Evolutionary conservation across 2,797 vertebrate species (phyloP).

Genomic region (Xenops minutus): DNA sequence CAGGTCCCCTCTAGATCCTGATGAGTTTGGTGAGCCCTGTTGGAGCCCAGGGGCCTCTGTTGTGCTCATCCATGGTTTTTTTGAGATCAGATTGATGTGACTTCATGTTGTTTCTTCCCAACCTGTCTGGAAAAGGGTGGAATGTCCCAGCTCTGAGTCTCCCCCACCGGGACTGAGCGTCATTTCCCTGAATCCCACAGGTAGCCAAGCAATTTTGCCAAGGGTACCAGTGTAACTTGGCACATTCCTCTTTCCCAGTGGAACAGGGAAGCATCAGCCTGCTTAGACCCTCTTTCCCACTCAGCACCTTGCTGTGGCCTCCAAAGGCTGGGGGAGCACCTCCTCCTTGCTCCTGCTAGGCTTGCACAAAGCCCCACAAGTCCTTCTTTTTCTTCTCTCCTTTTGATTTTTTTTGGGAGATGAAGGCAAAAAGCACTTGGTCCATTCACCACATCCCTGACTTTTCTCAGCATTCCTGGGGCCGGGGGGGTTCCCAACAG

Average conservation of each 20-base stretch:
- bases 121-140: background rate
- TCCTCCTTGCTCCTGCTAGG: background rate
- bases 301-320: background rate
- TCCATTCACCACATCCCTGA: rapidly evolving
- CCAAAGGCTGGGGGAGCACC: background rate
- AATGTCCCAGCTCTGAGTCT: background rate
- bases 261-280: background rate
- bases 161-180: background rate
- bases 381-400: background rate
- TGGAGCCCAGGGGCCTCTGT: background rate
- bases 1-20: background rate
- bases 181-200: rapidly evolving
- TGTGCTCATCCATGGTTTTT: rapidly evolving
- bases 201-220: background rate
- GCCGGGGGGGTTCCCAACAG: background rate
- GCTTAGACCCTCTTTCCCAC: background rate
- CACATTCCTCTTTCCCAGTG: background rate
- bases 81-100: background rate
- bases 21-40: background rate
- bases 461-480: background rate
- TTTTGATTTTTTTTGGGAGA: background rate
- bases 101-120: background rate
- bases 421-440: background rate
- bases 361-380: rapidly evolving
- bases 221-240: background rate